Conservation (phyloP, 2,888 invertebrate species). For the Pachymerium ferrugineum region DNA sequence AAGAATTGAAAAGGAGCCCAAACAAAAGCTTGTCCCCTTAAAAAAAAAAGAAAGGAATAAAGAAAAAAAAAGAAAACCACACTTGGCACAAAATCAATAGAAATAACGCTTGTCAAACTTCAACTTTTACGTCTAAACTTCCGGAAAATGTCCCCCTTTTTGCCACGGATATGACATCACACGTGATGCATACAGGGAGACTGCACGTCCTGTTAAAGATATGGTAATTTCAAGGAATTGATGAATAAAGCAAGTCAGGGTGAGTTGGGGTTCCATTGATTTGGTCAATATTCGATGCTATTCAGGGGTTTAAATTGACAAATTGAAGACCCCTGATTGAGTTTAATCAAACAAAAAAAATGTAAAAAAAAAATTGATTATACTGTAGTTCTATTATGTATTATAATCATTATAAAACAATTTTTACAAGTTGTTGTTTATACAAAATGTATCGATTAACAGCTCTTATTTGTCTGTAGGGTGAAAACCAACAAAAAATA, state of each 20-base stretch:
- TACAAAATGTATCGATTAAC: background rate
- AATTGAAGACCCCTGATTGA: background rate
- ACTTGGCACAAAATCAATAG: conserved; percentile 9
- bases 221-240: conserved; percentile 11
- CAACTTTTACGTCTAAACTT: conserved; percentile 5
- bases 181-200: background rate
- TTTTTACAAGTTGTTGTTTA: background rate
- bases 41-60: background rate
- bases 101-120: conserved; percentile 11
- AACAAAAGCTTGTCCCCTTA: conserved; percentile 11
- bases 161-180: conserved; percentile 15
- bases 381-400: background rate
- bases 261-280: background rate
- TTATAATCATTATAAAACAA: too few relatives aligned
- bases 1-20: conserved; percentile 17
- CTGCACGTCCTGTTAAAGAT: background rate
- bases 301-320: conserved; percentile 6
- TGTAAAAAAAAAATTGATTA: too few relatives aligned
- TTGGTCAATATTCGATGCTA: background rate
- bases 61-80: background rate
- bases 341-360: background rate
- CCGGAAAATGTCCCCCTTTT: background rate
- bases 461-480: background rate
- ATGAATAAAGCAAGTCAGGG: conserved; percentile 7
- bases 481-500: background rate